phyloP scores from a whole-genome alignment of 2,797 vertebrate genomes.

The Sardinella longiceps region DNA sequence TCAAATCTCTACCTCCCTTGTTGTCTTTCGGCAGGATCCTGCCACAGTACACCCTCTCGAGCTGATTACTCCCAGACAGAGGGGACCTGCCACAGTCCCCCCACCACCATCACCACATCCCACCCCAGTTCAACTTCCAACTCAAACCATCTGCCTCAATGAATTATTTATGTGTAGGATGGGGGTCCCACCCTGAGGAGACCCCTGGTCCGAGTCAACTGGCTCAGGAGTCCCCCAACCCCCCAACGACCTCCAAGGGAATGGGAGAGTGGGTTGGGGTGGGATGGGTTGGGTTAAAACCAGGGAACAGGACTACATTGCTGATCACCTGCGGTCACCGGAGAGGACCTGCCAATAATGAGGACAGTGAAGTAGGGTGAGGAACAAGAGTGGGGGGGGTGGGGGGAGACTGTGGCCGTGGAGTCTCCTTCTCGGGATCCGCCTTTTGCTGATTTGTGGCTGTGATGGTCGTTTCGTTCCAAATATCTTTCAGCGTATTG shows the following conservation, averaged over 20 bases:
- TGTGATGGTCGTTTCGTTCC: conserved; percentile 48
- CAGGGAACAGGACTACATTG: background rate
- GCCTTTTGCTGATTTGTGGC: conserved; percentile 38
- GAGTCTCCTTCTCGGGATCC: background rate
- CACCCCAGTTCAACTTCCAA: conserved; percentile 40
- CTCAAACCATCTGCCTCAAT: conserved; percentile 54
- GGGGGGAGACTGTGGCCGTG: background rate
- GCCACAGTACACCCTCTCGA: conserved; percentile 26
- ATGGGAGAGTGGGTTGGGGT: background rate
- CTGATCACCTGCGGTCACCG: conserved; percentile 11
- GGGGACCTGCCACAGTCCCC: conserved; percentile 40
- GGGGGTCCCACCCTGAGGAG: conserved; percentile 37
- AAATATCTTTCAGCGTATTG: conserved; percentile 54
- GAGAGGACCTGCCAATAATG: background rate
- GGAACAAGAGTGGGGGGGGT: background rate
- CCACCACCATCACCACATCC: background rate
- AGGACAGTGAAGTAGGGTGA: background rate
- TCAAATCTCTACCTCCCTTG: conserved; percentile 4
- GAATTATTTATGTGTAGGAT: conserved; percentile 46
- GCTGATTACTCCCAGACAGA: conserved; percentile 52
- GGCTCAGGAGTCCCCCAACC: conserved; percentile 24
- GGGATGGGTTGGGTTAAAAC: background rate
- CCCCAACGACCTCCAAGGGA: background rate
- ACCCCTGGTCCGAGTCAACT: conserved; percentile 20
- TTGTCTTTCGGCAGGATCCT: background rate